phyloP scores from a whole-genome alignment of 2,888 invertebrate species.

The Meliscaeva auricollis region DNA sequence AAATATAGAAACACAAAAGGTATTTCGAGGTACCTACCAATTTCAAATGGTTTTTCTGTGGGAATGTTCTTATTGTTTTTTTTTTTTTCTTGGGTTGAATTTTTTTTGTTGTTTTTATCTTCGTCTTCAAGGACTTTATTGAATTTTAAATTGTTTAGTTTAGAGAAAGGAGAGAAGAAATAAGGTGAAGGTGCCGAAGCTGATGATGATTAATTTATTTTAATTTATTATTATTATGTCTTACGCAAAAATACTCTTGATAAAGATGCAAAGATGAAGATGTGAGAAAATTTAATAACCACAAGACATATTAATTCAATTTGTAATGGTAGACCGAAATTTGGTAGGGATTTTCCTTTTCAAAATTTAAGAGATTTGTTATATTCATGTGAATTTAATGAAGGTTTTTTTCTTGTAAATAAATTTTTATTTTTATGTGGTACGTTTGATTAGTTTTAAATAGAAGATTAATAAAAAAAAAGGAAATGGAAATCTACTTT shows the following conservation, averaged over 20 bases:
- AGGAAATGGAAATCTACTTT: too few relatives aligned
- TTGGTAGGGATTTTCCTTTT: neutral
- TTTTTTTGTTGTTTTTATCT: constrained; percentile 9
- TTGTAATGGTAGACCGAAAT: neutral
- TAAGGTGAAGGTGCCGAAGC: neutral
- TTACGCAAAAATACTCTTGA: neutral
- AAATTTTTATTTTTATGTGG: neutral
- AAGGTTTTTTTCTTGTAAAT: neutral
- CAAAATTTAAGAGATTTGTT: constrained; percentile 7
- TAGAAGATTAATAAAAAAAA: too few relatives aligned
- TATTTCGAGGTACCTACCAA: constrained; percentile 13
- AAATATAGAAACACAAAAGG: constrained; percentile 8
- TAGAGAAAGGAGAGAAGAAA: neutral
- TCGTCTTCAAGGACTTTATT: constrained; percentile 42
- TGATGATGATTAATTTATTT: constrained; percentile 40
- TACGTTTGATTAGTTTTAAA: too few relatives aligned
- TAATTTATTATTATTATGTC: constrained; percentile 10
- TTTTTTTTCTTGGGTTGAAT: constrained; percentile 22
- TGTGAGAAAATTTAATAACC: constrained; percentile 19
- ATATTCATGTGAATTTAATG: neutral
- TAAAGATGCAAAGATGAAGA: neutral
- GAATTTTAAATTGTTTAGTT: constrained; percentile 39
- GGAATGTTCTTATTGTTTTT: constrained; percentile 51
- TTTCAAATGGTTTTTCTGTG: constrained; percentile 38
- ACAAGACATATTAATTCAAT: neutral